Base-by-base conservation (phyloP, 2,888 invertebrate genomes). In the Drosophila emarginata region DNA sequence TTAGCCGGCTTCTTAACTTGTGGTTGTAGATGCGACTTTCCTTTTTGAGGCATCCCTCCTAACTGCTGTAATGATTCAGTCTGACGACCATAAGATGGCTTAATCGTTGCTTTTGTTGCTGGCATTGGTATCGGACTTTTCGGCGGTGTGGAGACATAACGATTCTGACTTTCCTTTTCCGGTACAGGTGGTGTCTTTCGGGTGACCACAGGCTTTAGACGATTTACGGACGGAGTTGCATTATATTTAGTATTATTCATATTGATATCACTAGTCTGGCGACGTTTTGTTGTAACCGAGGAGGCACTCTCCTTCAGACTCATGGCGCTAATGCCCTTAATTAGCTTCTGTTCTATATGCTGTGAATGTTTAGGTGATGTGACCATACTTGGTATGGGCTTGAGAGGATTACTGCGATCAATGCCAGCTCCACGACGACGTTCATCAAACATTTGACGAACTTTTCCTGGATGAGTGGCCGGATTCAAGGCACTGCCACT, bases 361-460 rank as follows among this genome's bases (percentile, higher is more conserved):
- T 62, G 60, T 4, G 36, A 5, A 2, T 50, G 39, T 14, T 89
- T 81, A 2, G 60, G 61, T 7, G 74, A 61, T 18, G 69, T 32
- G 11, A 54, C 21, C 2, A 68, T 76, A 4, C 92, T 92, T 81
- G 94, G 94, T 63, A 97, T 93, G 0, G 97, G 97, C 87, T 96
- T 95, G 1, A 97, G 92, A 0, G 96, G 96, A 91, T 96, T 95
- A 89, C 96, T 96, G 82, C 95, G 95, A 91, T 97, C 96, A 75
- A 96, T 95, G 37, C 96, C 96, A 2, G 94, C 94, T 65, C 93
- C 93, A 78, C 95, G 95, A 40, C 96, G 94, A 26, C 96, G 94
- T 90, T 96, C 96, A 88, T 96, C 96, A 88, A 97, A 97, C 95
- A 97, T 95, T 92, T 96, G 96, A 12, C 97, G 94, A 28, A 96